These are phyloP conservation scores for Brassicogethes aeneus DNA, from an alignment of 2,888 invertebrate species.

Conservation along the genomic window DNA sequence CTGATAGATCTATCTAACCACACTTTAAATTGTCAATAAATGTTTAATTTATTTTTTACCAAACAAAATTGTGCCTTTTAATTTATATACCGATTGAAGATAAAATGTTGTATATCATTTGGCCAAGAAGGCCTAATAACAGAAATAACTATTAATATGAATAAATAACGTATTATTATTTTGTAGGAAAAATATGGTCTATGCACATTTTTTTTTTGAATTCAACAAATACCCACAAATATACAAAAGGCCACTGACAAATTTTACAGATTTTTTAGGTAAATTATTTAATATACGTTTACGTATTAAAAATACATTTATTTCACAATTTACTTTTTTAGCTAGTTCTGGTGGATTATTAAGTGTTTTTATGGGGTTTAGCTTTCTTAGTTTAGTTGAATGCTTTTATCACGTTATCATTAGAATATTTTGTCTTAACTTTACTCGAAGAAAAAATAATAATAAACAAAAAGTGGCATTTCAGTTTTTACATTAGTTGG, in stretches of 20 bases:
- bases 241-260: conserved; percentile 64
- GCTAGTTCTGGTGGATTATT: conserved; percentile 68
- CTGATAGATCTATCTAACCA: too few species aligned
- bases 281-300: too few species aligned
- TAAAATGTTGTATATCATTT: too few species aligned
- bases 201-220: conserved; percentile 33
- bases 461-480: not conserved
- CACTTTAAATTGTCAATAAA: too few species aligned
- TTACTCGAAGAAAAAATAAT: not conserved
- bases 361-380: conserved; percentile 71
- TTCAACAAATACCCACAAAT: conserved; percentile 58
- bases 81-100: too few species aligned
- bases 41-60: too few species aligned
- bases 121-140: too few species aligned
- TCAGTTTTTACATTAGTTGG: conserved; percentile 4
- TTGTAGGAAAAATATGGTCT: too few species aligned
- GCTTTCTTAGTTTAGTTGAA: conserved; percentile 49
- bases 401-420: conserved; percentile 32
- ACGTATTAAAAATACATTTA: too few species aligned
- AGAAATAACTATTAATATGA: too few species aligned
- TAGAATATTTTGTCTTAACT: not conserved
- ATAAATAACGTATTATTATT: too few species aligned
- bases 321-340: conserved; percentile 39
- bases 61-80: too few species aligned
- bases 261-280: conserved; percentile 71